A percentile compares a stretch with the other conserved stretches of the same genome.
Evolutionary conservation across 2,888 invertebrate species (phyloP).

Genomic region (Acrobasis repandana): DNA sequence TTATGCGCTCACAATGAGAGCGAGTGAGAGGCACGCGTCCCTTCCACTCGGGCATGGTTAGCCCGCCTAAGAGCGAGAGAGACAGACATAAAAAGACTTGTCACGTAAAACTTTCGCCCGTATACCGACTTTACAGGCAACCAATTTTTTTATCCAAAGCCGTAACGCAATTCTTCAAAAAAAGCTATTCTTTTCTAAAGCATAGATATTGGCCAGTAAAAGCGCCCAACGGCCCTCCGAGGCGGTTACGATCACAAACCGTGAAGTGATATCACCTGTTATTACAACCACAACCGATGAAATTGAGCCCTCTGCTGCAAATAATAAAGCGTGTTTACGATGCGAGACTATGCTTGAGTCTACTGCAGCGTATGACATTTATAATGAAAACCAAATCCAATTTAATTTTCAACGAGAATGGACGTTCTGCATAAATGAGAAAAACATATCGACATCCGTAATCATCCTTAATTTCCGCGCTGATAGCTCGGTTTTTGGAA

Average conservation of each 20-base stretch:
- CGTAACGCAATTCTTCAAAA: too few relatives aligned
- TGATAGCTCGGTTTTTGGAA: too few relatives aligned
- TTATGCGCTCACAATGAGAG: too few relatives aligned
- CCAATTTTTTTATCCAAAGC: too few relatives aligned
- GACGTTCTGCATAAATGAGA: not conserved
- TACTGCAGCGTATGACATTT: conserved; percentile 3
- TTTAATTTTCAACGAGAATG: conserved; percentile 7
- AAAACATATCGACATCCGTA: not conserved
- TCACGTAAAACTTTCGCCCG: too few relatives aligned
- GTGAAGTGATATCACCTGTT: conserved; percentile 71
- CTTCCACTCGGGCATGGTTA: too few relatives aligned
- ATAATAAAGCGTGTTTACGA: not conserved
- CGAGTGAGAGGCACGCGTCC: too few relatives aligned
- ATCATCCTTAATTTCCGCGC: too few relatives aligned
- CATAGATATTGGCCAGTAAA: conserved; percentile 45
- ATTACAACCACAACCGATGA: conserved; percentile 25
- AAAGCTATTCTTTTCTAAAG: conserved; percentile 28
- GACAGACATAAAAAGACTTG: too few relatives aligned
- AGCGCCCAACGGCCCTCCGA: conserved; percentile 59
- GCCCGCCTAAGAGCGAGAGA: too few relatives aligned
- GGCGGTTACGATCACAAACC: conserved; percentile 68
- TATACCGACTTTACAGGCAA: too few relatives aligned
- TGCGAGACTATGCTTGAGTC: not conserved
- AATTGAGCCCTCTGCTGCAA: conserved; percentile 21
- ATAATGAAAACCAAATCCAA: conserved; percentile 11